Base-by-base conservation (phyloP, 2,888 invertebrate genomes). In the Lithodes maja region DNA sequence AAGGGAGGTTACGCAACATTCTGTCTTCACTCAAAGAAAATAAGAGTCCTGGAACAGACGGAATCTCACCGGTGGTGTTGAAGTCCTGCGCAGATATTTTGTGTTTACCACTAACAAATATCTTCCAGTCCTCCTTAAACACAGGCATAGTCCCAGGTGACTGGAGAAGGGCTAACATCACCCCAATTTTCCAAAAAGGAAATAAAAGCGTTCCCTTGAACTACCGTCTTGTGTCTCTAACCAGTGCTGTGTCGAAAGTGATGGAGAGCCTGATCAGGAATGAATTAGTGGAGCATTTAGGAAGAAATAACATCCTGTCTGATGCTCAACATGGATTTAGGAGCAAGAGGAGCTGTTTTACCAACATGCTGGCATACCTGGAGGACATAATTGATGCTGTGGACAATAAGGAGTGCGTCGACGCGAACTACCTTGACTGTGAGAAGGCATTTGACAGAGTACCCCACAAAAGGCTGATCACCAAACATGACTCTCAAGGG, bases 211-310 rank as follows among this genome's bases (percentile, higher is more conserved):
- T 7, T 12, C 61, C 61, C 61, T 61, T 61, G 61, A 61, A 61
- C 61, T 61, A 61, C 12, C 3, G 49, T 49, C 49, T 50, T 33
- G 33, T n/a, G 54, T 80, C 1, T 12, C 12, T 61, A 61, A 61
- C 9, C 50, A 77, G 49, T 50, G 54, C 54, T n/a, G 54, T 80
- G n/a, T 80, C 54, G 2, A 80, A 54, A 54, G 54, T 80, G 54
- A 61, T 83, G 83, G 83, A 83, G 71, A n/a, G 69, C 68, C 61
- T 83, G 68, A 33, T 83, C 17, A 71, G 69, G 83, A 9, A 83
- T 17, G 83, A 61, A 69, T 9, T 83, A 69, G 33, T 83, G 50
- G 17, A 3, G 3, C 83, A 83, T 49, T 9, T 83, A 33, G 71
- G 69, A 7, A 68, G 52, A 9, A 83, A 83, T 55, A 12, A 53